These are phyloP conservation scores for Diachasmimorpha longicaudata DNA, from an alignment of 1,140 invertebrate genomes.

Conservation along the genomic window DNA sequence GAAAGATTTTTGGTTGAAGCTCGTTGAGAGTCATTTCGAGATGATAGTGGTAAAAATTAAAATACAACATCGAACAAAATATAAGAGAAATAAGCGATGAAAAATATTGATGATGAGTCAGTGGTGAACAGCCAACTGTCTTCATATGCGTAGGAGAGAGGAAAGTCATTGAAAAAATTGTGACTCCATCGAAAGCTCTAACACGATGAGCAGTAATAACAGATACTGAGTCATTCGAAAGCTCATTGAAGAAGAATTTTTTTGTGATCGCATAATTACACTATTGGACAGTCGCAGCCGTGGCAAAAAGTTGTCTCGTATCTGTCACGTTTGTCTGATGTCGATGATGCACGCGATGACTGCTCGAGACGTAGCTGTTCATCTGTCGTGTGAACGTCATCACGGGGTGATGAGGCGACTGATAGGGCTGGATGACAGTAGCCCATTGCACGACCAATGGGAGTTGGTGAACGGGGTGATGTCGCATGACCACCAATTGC, in stretches of 20 bases:
- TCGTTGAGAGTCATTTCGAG: neutral
- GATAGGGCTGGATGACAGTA: constrained; percentile 22
- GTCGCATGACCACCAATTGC: constrained; percentile 66
- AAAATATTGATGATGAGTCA: neutral
- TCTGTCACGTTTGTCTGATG: constrained; percentile 24
- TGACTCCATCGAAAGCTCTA: constrained; percentile 28
- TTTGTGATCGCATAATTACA: constrained; percentile 68
- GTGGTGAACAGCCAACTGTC: neutral
- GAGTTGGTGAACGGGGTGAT: constrained; percentile 59
- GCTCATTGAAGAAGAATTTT: neutral
- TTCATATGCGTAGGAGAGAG: neutral
- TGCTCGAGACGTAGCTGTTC: constrained; percentile 29
- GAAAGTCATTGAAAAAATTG: constrained; percentile 1
- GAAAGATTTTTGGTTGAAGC: no score
- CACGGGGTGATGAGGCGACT: constrained; percentile 36
- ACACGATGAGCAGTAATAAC: constrained; percentile 22
- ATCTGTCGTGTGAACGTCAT: constrained; percentile 37
- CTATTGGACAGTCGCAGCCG: constrained; percentile 76
- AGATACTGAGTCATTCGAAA: neutral
- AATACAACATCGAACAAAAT: neutral
- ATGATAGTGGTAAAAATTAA: neutral
- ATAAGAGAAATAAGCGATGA: neutral
- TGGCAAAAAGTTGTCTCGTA: constrained; percentile 66
- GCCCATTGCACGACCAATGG: constrained; percentile 47
- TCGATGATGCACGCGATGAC: constrained; percentile 45